Conservation (phyloP, 2,888 invertebrate species). For the Xylota segnis region DNA sequence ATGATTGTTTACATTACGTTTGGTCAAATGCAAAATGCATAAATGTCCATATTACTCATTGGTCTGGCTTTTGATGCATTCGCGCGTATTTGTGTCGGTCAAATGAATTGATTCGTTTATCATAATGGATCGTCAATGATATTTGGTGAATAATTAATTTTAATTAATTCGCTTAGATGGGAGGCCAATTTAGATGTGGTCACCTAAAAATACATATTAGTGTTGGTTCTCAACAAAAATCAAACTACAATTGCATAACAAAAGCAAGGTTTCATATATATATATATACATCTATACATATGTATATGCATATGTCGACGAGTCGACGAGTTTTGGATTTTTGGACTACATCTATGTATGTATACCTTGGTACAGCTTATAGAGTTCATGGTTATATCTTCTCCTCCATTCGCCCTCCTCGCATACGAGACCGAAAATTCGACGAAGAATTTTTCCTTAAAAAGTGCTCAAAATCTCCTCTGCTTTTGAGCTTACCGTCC, state of each 20-base stretch:
- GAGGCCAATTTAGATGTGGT: constrained; percentile 52
- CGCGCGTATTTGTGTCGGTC: constrained; percentile 22
- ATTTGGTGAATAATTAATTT: constrained; percentile 56
- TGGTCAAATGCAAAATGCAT: constrained; percentile 58
- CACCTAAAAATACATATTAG: neutral
- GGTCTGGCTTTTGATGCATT: constrained; percentile 18
- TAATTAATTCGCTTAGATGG: constrained; percentile 51
- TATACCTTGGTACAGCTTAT: too few species aligned
- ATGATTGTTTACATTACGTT: constrained; percentile 66
- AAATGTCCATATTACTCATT: constrained; percentile 41
- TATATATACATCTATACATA: neutral
- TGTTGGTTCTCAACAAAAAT: too few species aligned
- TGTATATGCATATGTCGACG: neutral
- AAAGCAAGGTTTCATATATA: too few species aligned
- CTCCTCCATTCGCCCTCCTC: too few species aligned
- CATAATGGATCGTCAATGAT: constrained; percentile 53
- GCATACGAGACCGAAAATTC: too few species aligned
- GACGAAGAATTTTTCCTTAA: too few species aligned
- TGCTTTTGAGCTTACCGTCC: too few species aligned
- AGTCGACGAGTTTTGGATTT: neutral
- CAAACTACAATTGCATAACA: too few species aligned
- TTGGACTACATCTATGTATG: too few species aligned
- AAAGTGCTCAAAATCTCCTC: too few species aligned
- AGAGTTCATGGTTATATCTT: too few species aligned
- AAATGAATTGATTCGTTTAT: constrained; percentile 50